phyloP scores from a whole-genome alignment of 2,888 invertebrate species.

The Drosophila cognata region DNA sequence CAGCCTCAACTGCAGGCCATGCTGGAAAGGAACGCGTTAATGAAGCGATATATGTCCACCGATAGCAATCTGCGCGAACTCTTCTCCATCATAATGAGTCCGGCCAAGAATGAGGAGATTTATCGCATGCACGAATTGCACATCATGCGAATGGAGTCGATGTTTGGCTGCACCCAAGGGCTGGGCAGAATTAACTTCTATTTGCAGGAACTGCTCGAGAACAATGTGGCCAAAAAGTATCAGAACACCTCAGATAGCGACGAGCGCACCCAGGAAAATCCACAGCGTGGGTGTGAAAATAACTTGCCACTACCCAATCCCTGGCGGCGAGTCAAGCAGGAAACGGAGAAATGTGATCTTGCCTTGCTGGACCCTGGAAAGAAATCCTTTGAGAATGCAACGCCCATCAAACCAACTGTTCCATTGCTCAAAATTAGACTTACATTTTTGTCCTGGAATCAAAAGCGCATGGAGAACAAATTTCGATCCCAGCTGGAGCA shows the following conservation, averaged over 20 bases:
- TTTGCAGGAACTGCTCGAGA: conserved; percentile 50
- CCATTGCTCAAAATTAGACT: conserved; percentile 10
- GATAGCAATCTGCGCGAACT: conserved; percentile 57
- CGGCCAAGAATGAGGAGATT: conserved; percentile 54
- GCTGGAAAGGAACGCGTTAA: conserved; percentile 34
- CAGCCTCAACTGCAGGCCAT: conserved; percentile 36
- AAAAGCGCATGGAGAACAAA: conserved; percentile 33
- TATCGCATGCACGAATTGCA: conserved; percentile 53
- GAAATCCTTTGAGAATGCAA: conserved; percentile 1
- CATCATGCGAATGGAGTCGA: conserved; percentile 55
- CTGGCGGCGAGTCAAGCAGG: conserved; percentile 28
- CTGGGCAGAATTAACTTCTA: conserved; percentile 22
- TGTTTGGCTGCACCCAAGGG: conserved; percentile 42
- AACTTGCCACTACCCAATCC: conserved; percentile 65
- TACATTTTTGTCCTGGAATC: conserved; percentile 41
- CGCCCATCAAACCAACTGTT: neutral
- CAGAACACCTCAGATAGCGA: neutral
- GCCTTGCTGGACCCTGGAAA: neutral
- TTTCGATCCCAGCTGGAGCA: conserved; percentile 46
- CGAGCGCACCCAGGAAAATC: conserved; percentile 17
- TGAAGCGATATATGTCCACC: conserved; percentile 52
- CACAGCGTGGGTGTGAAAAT: conserved; percentile 65
- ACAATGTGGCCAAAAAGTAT: conserved; percentile 55
- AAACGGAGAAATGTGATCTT: no score
- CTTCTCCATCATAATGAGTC: conserved; percentile 36